Percentiles rank a stretch among this genome's conserved stretches.
phyloP scores from a whole-genome alignment of 2,113 vertebrate species.

The Aptenodytes patagonicus region DNA sequence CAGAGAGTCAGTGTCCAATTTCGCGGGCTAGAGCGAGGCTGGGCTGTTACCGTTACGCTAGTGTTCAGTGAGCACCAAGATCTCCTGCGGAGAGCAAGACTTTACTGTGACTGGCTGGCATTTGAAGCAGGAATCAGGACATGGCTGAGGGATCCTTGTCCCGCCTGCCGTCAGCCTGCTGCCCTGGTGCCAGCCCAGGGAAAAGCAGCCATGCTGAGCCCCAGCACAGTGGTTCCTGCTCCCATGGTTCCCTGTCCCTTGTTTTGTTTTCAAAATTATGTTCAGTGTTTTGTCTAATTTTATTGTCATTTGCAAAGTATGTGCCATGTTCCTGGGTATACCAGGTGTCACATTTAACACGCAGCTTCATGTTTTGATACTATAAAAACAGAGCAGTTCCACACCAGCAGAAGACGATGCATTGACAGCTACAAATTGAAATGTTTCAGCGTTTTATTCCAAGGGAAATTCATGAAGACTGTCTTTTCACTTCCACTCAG shows the following conservation, averaged over 20 bases:
- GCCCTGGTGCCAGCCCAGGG: background rate
- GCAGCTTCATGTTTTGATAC: background rate
- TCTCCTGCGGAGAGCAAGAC: fast-evolving
- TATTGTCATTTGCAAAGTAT: background rate
- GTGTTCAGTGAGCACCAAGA: background rate
- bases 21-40: fast-evolving
- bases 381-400: background rate
- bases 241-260: background rate
- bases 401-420: background rate
- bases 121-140: background rate
- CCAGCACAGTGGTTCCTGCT: background rate
- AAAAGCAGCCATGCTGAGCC: fast-evolving
- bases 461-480: background rate
- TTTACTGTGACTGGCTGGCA: fast-evolving
- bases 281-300: background rate
- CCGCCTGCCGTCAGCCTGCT: fast-evolving
- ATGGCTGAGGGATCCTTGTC: background rate
- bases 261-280: background rate
- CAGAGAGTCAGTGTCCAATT: background rate
- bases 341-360: background rate
- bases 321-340: background rate
- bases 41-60: fast-evolving
- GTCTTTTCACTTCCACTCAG: background rate
- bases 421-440: background rate
- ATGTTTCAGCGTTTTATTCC: background rate